Percentiles rank a stretch among this genome's conserved stretches.
Conservation (phyloP, 2,797 vertebrate genomes). For the Falco naumanni region DNA sequence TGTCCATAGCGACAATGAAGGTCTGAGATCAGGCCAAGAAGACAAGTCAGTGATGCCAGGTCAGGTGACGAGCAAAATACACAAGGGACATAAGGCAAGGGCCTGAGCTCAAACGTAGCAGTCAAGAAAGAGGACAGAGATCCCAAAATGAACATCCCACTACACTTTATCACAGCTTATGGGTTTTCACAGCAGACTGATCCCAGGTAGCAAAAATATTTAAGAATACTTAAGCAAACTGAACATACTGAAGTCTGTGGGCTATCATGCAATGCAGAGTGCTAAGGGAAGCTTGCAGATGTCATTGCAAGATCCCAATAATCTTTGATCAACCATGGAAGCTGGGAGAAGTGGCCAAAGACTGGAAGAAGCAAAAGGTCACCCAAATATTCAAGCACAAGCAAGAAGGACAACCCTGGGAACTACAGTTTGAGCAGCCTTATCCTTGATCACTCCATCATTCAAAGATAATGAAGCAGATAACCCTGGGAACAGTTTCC, state of each 20-base stretch:
- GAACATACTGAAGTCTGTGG: not conserved
- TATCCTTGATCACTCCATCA: not conserved
- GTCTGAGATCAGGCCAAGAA: not conserved
- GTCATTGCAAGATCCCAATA: not conserved
- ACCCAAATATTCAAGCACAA: too few relatives aligned
- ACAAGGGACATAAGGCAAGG: not conserved
- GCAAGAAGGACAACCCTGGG: not conserved
- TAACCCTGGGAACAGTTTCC: not conserved
- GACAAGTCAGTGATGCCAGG: not conserved
- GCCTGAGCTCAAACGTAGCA: not conserved
- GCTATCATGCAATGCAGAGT: not conserved
- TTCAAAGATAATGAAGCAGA: not conserved
- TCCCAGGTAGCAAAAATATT: not conserved
- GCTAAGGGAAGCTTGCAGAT: not conserved
- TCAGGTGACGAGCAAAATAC: not conserved
- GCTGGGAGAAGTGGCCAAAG: too few relatives aligned
- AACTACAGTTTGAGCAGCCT: not conserved
- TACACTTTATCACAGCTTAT: not conserved
- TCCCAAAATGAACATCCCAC: not conserved
- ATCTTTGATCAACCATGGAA: too few relatives aligned
- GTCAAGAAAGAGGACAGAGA: not conserved
- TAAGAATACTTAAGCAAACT: not conserved
- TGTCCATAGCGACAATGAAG: not conserved
- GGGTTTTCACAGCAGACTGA: not conserved
- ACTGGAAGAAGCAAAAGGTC: too few relatives aligned